Base-by-base conservation (phyloP, 2,797 vertebrate species). In the Hemitrygon akajei region DNA sequence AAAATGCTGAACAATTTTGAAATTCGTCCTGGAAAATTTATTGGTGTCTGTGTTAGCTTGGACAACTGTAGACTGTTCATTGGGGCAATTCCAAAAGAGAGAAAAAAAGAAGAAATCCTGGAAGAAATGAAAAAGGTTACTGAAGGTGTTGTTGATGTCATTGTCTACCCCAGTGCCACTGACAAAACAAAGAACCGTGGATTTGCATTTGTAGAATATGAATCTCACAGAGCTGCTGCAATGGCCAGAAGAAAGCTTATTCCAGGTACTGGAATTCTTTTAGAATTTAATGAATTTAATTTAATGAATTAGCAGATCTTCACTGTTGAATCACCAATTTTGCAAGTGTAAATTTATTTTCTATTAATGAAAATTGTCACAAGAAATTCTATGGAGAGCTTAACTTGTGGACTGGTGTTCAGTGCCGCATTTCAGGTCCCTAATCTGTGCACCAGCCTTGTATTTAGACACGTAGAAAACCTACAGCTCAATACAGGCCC, bases 31-130 rank as follows among this genome's bases (percentile, higher is more conserved):
- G 98, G 98, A 73, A 98, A 98, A 94, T 98, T 97, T 95, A 98
- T 99, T 80, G 98, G 98, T 14, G 99, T 99, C 86, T 99, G 98
- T 1, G 97, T 98, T 93, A 99, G 98, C 94, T 96, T 99, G 95
- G 97, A 99, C 96, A 99, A 99, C 96, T 99, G 98, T 94, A 97
- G 98, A 27, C 97, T 99, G 75, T 99, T 99, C 96, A 97, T 99
- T 91, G 98, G 98, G 94, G 97, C 97, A 93, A 98, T 99, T 95
- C 98, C 98, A 81, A 99, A 98, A 95, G 98, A 99, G 95, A 98
- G 98, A 96, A 98, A 95, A 94, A 99, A 98, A 95, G 98, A 98
- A 73, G 98, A 99, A 95, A 98, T 99, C 96, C 94, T 98, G 94
- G 98, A 97, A 94, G 98, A 98, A 96, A 98, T 99, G 97, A 97